Conservation (phyloP, 2,888 invertebrate genomes). For the Pseudococcus longispinus region DNA sequence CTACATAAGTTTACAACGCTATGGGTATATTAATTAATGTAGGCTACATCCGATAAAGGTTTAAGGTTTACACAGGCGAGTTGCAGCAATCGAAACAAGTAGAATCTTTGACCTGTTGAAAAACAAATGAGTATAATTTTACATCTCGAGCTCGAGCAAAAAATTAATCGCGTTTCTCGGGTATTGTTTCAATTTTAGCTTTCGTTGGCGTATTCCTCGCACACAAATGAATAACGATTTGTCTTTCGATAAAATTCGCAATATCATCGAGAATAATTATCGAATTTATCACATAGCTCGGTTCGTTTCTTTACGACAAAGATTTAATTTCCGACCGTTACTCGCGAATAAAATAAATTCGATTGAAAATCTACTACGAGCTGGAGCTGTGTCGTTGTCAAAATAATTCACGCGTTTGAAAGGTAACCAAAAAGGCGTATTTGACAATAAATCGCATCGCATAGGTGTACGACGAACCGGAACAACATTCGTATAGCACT, state of each 20-base stretch:
- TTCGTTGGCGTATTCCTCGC: background rate
- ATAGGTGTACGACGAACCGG: background rate
- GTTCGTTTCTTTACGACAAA: background rate
- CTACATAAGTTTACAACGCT: background rate
- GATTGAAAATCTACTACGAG: background rate
- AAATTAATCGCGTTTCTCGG: background rate
- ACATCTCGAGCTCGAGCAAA: background rate
- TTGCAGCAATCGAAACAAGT: background rate
- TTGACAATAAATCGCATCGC: background rate
- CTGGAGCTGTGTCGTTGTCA: too few species aligned
- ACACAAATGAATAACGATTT: background rate
- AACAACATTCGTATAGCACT: too few species aligned
- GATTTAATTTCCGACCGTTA: background rate
- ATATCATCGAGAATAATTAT: background rate
- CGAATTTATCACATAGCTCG: background rate
- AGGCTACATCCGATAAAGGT: background rate
- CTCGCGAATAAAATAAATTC: background rate
- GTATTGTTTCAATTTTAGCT: background rate
- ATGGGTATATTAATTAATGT: slow-evolving; percentile 11
- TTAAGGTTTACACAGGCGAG: background rate
- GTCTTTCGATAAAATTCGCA: background rate
- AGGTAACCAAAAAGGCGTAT: background rate
- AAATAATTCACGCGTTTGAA: background rate
- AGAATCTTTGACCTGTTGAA: background rate
- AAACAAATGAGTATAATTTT: background rate